Evolutionary conservation across 1,140 invertebrate genomes (phyloP).

Genomic region (Chymomyza costata): DNA sequence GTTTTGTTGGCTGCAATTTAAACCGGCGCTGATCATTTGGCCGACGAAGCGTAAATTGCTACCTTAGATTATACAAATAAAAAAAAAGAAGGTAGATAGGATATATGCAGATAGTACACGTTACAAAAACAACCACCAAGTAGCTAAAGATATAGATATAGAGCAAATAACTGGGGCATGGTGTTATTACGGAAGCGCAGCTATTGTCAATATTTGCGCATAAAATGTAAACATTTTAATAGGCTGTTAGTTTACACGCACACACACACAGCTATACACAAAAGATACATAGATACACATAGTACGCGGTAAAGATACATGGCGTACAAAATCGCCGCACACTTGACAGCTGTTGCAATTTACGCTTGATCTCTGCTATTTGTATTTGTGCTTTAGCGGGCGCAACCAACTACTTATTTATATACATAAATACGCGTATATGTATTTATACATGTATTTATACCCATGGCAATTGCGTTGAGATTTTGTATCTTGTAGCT

Average conservation of each 20-base stretch:
- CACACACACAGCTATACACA: constrained; percentile 23
- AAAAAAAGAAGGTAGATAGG: neutral
- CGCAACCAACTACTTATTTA: too few species aligned
- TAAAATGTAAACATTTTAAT: constrained; percentile 72
- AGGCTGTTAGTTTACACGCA: constrained; percentile 52
- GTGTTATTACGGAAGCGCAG: constrained; percentile 31
- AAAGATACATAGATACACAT: constrained; percentile 26
- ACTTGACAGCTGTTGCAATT: constrained; percentile 71
- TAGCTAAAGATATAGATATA: too few species aligned
- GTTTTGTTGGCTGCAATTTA: constrained; percentile 30
- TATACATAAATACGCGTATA: constrained; percentile 26
- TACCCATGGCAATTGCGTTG: constrained; percentile 4
- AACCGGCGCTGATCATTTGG: constrained; percentile 60
- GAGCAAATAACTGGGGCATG: too few species aligned
- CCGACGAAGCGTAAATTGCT: constrained; percentile 61
- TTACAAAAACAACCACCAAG: constrained; percentile 18
- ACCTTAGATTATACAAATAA: neutral
- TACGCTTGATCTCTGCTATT: constrained; percentile 57
- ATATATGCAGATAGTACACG: too few species aligned
- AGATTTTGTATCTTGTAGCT: constrained; percentile 46
- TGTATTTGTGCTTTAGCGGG: constrained; percentile 30
- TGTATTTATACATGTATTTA: constrained; percentile 22
- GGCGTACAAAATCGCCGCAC: constrained; percentile 37
- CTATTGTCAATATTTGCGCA: constrained; percentile 63
- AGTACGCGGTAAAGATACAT: too few species aligned